Evolutionary conservation across 2,888 invertebrate genomes (phyloP).

Genomic region (Eurois occulta): DNA sequence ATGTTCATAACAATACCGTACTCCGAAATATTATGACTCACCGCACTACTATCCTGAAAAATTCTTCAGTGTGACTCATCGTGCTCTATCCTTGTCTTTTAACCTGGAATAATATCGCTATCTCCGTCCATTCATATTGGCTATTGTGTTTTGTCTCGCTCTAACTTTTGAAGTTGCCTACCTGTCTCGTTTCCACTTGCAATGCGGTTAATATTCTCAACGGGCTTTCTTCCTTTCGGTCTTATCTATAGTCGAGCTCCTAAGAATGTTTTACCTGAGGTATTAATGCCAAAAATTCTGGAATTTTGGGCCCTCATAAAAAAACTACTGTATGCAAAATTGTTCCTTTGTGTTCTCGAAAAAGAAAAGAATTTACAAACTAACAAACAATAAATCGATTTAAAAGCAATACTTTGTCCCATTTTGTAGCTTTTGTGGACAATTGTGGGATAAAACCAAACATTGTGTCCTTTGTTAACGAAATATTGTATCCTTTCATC

Average conservation of each 20-base stretch:
- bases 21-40: conserved; percentile 58
- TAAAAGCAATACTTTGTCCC: neutral
- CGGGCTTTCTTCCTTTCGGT: conserved; percentile 49
- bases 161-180: neutral
- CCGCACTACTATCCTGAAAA: conserved; percentile 50
- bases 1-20: conserved; percentile 10
- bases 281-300: neutral
- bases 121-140: conserved; percentile 36
- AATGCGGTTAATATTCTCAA: conserved; percentile 54
- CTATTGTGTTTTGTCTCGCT: conserved; percentile 35
- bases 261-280: neutral
- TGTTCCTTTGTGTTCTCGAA: neutral
- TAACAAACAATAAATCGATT: neutral
- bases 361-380: neutral
- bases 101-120: conserved; percentile 23
- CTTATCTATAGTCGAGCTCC: conserved; percentile 54
- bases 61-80: conserved; percentile 57
- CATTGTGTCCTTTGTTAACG: too few species aligned
- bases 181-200: conserved; percentile 49
- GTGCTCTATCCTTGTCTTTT: conserved; percentile 56
- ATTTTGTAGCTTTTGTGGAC: neutral
- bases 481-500: too few species aligned
- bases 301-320: neutral
- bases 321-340: neutral
- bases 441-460: neutral